phyloP scores from a whole-genome alignment of 64 coral and sea anemone species.

The Cladopsammia gracilis region DNA sequence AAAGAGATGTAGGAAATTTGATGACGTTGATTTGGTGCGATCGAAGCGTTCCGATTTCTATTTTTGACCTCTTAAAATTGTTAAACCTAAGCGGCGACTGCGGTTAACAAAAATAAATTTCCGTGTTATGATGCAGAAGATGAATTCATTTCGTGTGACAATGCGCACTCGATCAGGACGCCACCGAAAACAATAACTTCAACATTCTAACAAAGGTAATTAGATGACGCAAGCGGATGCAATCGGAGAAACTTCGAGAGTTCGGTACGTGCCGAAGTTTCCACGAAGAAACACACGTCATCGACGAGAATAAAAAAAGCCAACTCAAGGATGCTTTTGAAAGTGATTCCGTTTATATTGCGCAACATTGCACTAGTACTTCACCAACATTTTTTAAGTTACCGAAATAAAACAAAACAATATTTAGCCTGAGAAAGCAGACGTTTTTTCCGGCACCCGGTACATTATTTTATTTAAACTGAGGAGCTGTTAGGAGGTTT shows the following conservation, averaged over 20 bases:
- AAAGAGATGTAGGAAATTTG: no score
- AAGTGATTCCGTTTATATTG: not conserved
- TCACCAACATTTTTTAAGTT: not conserved
- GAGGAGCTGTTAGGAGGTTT: no score
- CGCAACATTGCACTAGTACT: not conserved
- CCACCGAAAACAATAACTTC: not conserved
- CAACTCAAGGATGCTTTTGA: not conserved
- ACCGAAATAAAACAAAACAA: no score
- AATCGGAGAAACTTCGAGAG: constrained; percentile 20
- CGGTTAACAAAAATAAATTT: constrained; percentile 9
- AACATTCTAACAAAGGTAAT: not conserved
- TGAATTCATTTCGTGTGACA: not conserved
- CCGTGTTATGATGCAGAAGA: not conserved
- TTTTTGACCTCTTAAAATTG: not conserved
- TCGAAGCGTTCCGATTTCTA: no score
- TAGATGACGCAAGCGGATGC: constrained; percentile 39
- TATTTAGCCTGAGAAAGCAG: no score
- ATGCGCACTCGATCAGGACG: not conserved
- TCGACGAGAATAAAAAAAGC: no score
- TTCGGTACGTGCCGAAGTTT: constrained; percentile 8
- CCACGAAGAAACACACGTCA: constrained; percentile 22
- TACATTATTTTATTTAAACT: no score
- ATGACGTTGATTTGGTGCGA: no score
- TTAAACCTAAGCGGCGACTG: not conserved
- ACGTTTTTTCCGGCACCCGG: no score